Evolutionary conservation across 1,140 invertebrate species (phyloP).

Genomic region (Drosophila baimaii): DNA sequence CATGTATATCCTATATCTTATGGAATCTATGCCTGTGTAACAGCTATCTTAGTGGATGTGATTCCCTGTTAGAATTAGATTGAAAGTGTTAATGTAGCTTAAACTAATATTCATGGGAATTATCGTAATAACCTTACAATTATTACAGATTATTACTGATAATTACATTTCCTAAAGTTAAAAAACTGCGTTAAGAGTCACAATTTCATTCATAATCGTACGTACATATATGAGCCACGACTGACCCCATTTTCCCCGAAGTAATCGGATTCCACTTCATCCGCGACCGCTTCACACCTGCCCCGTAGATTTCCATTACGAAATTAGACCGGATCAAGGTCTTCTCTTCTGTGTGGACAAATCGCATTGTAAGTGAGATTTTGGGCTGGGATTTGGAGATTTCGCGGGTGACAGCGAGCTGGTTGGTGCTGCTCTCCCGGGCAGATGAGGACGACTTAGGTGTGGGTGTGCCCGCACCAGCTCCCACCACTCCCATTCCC

Average conservation of each 20-base stretch:
- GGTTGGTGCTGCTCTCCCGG: neutral
- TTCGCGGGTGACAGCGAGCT: slow-evolving; percentile 30
- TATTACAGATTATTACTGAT: too few relatives aligned
- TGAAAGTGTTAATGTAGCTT: too few relatives aligned
- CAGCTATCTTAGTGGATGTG: too few relatives aligned
- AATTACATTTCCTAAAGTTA: too few relatives aligned
- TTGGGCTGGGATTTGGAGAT: slow-evolving; percentile 45
- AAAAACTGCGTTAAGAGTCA: too few relatives aligned
- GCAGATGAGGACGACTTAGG: neutral
- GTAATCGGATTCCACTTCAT: slow-evolving; percentile 8
- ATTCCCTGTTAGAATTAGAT: too few relatives aligned
- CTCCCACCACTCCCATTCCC: slow-evolving; percentile 2
- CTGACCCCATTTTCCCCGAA: neutral
- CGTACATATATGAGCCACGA: too few relatives aligned
- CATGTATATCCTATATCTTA: too few relatives aligned
- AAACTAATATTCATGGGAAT: too few relatives aligned
- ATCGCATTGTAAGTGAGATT: slow-evolving; percentile 44
- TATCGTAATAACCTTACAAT: too few relatives aligned
- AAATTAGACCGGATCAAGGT: slow-evolving; percentile 31
- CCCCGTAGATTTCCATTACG: slow-evolving; percentile 14
- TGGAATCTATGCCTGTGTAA: too few relatives aligned
- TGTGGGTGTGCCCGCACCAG: neutral
- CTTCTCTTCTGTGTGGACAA: slow-evolving; percentile 31
- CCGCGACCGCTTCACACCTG: slow-evolving; percentile 3
- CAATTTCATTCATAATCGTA: too few relatives aligned